A percentile compares a stretch with the other conserved stretches of the same genome.
Evolutionary conservation across 2,888 invertebrate genomes (phyloP).

Genomic region (Calephelis perditalis): DNA sequence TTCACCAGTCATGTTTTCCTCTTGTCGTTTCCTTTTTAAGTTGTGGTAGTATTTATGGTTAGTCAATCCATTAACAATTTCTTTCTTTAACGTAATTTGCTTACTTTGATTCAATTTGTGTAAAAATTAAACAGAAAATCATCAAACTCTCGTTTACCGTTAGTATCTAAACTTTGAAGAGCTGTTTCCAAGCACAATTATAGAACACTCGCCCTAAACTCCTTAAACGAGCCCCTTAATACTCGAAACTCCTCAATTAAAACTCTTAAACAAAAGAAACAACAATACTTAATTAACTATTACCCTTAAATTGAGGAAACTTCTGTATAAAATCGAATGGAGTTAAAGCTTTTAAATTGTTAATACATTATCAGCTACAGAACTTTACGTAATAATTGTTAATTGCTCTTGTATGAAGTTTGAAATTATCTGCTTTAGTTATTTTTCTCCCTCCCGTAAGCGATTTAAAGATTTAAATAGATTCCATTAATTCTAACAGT

Average conservation of each 20-base stretch:
- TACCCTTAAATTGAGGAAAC: slow-evolving; percentile 43
- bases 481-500: no score
- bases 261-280: slow-evolving; percentile 52
- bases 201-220: slow-evolving; percentile 39
- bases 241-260: slow-evolving; percentile 58
- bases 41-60: no score
- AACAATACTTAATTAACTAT: slow-evolving; percentile 59
- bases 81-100: no score
- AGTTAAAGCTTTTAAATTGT: slow-evolving; percentile 23
- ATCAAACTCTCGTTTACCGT: slow-evolving; percentile 3
- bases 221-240: slow-evolving; percentile 33
- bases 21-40: no score
- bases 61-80: no score
- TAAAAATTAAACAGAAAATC: neutral
- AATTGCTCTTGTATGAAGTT: slow-evolving; percentile 7
- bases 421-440: neutral
- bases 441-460: neutral
- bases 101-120: no score
- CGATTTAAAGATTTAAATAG: no score
- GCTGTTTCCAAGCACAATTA: slow-evolving; percentile 36
- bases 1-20: no score
- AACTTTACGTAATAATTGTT: slow-evolving; percentile 7
- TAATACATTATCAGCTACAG: slow-evolving; percentile 22
- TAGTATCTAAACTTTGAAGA: slow-evolving; percentile 28
- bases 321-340: slow-evolving; percentile 41